phyloP scores from a whole-genome alignment of 2,888 invertebrate species.

The Chrysolina oricalcia region DNA sequence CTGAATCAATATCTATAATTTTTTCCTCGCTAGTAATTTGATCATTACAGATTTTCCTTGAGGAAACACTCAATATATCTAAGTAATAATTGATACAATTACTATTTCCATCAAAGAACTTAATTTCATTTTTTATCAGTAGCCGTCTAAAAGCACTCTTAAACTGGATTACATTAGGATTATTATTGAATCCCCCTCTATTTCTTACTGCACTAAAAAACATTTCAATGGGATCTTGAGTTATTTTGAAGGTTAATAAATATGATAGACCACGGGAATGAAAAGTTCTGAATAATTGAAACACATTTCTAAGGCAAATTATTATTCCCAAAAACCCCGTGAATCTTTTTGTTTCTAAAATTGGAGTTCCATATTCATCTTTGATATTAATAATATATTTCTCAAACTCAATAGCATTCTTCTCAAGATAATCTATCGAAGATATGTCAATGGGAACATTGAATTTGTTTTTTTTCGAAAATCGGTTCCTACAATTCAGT shows the following conservation, averaged over 20 bases:
- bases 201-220: slow-evolving; percentile 8
- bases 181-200: slow-evolving; percentile 8
- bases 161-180: neutral
- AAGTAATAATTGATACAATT: neutral
- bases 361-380: slow-evolving; percentile 5
- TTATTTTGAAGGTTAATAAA: neutral
- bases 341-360: neutral
- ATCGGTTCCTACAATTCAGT: too few species aligned
- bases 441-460: neutral
- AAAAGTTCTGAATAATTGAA: neutral
- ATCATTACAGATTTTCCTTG: neutral
- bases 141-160: slow-evolving; percentile 11
- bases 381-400: neutral
- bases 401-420: neutral
- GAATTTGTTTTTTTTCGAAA: neutral
- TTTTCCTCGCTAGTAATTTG: neutral
- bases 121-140: slow-evolving; percentile 9
- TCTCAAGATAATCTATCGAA: neutral
- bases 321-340: neutral
- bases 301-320: neutral
- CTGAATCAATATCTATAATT: neutral
- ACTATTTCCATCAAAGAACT: slow-evolving; percentile 10
- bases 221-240: slow-evolving; percentile 20
- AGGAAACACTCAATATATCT: slow-evolving; percentile 1
- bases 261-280: neutral